Conservation (phyloP, 1,140 invertebrate genomes). For the Sminthurinus signatus region DNA sequence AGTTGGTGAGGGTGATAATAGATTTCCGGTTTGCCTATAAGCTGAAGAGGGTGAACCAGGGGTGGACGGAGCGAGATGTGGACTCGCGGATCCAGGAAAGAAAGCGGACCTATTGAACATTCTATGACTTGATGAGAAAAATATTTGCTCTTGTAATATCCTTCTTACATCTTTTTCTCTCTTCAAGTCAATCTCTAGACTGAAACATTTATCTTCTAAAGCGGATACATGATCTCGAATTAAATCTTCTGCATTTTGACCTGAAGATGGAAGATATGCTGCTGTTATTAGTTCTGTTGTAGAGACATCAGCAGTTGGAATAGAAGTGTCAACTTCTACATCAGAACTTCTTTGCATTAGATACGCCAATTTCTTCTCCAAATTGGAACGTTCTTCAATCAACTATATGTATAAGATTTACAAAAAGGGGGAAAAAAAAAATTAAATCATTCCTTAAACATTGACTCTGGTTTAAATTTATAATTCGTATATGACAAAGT, state of each 20-base stretch:
- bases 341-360: constrained; percentile 58
- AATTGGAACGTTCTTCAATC: constrained; percentile 72
- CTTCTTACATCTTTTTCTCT: constrained; percentile 28
- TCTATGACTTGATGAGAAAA: constrained; percentile 12
- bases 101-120: too few species aligned
- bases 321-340: constrained; percentile 69
- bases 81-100: too few species aligned
- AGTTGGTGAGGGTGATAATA: too few species aligned
- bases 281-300: too few species aligned
- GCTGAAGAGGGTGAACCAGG: too few species aligned
- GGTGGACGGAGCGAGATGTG: too few species aligned
- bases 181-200: constrained; percentile 29
- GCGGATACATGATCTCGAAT: constrained; percentile 6
- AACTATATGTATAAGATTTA: constrained; percentile 49
- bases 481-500: constrained; percentile 5
- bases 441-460: not conserved
- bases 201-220: constrained; percentile 8
- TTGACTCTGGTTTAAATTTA: not conserved
- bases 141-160: constrained; percentile 34
- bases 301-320: constrained; percentile 45
- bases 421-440: constrained; percentile 5
- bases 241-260: not conserved
- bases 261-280: too few species aligned
- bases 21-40: too few species aligned
- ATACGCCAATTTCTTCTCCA: constrained; percentile 72